Evolutionary conservation across 2,888 invertebrate genomes (phyloP).

Genomic region (Lasioglossum figueresi): DNA sequence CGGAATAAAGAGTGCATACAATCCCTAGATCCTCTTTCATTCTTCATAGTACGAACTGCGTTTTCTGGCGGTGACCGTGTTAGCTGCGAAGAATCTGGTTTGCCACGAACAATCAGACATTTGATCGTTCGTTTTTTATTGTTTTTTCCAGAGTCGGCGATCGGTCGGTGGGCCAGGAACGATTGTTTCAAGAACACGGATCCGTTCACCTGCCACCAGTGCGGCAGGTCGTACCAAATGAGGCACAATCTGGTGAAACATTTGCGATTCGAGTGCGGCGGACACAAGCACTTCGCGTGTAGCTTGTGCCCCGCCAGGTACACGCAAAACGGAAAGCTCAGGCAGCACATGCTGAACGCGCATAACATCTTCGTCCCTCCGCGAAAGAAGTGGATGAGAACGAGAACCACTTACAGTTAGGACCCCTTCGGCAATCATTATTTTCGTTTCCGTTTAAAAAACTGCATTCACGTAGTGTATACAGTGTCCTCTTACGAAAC

Average conservation of each 20-base stretch:
- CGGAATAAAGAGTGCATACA: slow-evolving; percentile 34
- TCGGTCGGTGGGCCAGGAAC: not conserved
- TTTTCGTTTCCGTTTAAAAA: not conserved
- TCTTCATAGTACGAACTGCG: not conserved
- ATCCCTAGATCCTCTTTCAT: slow-evolving; percentile 18
- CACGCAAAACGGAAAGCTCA: slow-evolving; percentile 68
- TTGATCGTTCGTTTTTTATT: slow-evolving; percentile 39
- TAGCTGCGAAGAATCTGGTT: slow-evolving; percentile 3
- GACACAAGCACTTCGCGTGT: slow-evolving; percentile 65
- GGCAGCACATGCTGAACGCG: slow-evolving; percentile 69
- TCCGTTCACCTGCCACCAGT: slow-evolving; percentile 72
- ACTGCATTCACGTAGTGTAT: not conserved
- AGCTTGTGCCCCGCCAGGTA: slow-evolving; percentile 68
- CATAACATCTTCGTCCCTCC: slow-evolving; percentile 73
- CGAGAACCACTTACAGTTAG: slow-evolving; percentile 28
- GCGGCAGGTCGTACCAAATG: slow-evolving; percentile 76
- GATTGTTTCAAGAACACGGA: slow-evolving; percentile 18
- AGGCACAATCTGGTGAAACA: slow-evolving; percentile 76
- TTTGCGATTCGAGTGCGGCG: slow-evolving; percentile 81
- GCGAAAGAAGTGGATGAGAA: slow-evolving; percentile 49
- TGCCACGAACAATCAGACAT: not conserved
- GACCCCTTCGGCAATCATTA: not conserved
- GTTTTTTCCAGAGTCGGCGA: slow-evolving; percentile 58
- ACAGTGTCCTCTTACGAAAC: not conserved
- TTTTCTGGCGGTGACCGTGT: not conserved